These are phyloP conservation scores for Leptinotarsa peninsularis DNA, from an alignment of 2,888 invertebrate species.

Conservation along the genomic window DNA sequence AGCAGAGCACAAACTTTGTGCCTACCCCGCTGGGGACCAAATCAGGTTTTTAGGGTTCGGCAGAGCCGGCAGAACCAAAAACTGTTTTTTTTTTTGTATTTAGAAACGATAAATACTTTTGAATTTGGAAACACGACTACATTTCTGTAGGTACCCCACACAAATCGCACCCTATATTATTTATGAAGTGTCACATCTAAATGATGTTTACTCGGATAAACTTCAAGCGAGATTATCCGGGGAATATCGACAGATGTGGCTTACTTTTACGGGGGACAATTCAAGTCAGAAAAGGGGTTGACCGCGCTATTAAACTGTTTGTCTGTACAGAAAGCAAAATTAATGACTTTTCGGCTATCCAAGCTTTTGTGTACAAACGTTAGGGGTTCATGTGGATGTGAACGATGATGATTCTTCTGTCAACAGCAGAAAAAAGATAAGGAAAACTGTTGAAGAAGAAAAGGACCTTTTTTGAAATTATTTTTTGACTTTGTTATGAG, in stretches of 20 bases:
- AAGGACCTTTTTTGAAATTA: no score
- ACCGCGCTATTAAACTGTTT: constrained; percentile 54
- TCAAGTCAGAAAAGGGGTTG: constrained; percentile 52
- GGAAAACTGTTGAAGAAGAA: no score
- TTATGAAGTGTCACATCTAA: constrained; percentile 41
- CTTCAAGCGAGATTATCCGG: constrained; percentile 45
- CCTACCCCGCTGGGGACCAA: no score
- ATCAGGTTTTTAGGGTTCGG: no score
- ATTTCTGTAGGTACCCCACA: no score
- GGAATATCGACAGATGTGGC: constrained; percentile 58
- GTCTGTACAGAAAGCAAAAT: constrained; percentile 51
- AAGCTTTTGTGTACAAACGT: constrained; percentile 20
- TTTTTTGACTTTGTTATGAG: no score
- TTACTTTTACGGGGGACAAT: constrained; percentile 51
- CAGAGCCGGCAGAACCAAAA: no score
- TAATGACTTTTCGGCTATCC: constrained; percentile 48
- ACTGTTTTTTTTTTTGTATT: no score
- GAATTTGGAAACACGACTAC: no score
- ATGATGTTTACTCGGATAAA: constrained; percentile 45
- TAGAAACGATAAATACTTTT: no score
- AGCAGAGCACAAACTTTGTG: no score
- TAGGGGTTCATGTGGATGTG: background rate
- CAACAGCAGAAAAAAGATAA: background rate
- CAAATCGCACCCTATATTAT: constrained; percentile 11
- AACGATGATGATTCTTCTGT: background rate